These are phyloP conservation scores for Frieseomelitta varia DNA, from an alignment of 1,140 invertebrate species.

Conservation along the genomic window DNA sequence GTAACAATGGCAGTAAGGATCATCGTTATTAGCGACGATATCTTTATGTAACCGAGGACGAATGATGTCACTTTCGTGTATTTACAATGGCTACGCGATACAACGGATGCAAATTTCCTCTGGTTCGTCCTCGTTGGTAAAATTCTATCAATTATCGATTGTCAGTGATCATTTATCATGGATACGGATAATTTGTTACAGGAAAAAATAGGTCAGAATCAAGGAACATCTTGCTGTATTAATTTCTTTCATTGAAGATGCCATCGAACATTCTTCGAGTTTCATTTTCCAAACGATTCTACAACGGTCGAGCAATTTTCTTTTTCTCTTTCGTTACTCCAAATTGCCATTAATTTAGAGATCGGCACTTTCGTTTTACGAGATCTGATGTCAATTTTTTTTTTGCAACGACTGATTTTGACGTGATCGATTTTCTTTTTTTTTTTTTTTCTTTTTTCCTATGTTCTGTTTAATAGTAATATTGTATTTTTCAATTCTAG, in stretches of 20 bases:
- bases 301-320: no score
- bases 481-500: not conserved
- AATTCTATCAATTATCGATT: not conserved
- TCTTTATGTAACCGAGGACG: constrained; percentile 77
- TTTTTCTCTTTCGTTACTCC: not conserved
- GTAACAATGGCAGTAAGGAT: constrained; percentile 38
- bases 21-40: constrained; percentile 55
- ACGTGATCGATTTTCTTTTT: no score
- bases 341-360: not conserved
- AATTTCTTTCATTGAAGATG: not conserved
- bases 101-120: not conserved
- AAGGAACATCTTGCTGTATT: not conserved
- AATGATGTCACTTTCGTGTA: constrained; percentile 73
- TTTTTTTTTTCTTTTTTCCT: no score
- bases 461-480: no score
- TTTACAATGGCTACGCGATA: constrained; percentile 54
- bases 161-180: no score
- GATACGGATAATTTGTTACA: no score
- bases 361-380: not conserved
- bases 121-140: constrained; percentile 2
- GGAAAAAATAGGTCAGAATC: not conserved
- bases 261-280: not conserved
- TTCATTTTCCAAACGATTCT: no score
- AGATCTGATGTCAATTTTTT: not conserved
- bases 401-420: not conserved